These are phyloP conservation scores for Poecilia wingei DNA, from an alignment of 2,797 vertebrate genomes.

Conservation along the genomic window DNA sequence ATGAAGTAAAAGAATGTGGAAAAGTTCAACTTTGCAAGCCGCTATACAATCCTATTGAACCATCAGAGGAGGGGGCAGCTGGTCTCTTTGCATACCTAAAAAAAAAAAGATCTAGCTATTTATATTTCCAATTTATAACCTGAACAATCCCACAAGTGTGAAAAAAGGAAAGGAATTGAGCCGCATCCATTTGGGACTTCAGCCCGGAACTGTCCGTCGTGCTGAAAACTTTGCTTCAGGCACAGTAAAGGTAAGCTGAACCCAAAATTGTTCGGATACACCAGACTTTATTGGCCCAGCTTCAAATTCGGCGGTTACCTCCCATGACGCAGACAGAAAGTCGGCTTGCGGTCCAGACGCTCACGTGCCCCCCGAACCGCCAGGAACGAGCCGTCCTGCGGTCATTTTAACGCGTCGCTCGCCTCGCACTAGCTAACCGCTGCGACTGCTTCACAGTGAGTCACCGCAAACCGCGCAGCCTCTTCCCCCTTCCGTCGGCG, in stretches of 20 bases:
- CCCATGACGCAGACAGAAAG: background rate
- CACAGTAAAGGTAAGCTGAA: background rate
- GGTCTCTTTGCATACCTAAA: background rate
- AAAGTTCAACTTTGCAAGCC: background rate
- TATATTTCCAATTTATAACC: background rate
- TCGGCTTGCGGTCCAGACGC: background rate
- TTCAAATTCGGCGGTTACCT: background rate
- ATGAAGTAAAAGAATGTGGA: background rate
- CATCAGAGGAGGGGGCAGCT: background rate
- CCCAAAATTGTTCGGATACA: background rate
- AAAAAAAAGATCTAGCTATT: background rate
- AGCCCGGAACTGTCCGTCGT: slow-evolving; percentile 44
- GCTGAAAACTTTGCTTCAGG: background rate
- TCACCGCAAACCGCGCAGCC: slow-evolving; percentile 49
- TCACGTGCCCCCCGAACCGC: background rate
- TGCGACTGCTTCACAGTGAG: slow-evolving; percentile 34
- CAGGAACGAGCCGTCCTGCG: background rate
- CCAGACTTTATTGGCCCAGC: background rate
- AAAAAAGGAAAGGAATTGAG: background rate
- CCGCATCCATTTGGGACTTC: background rate
- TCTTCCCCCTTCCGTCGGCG: slow-evolving; percentile 12
- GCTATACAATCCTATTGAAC: background rate
- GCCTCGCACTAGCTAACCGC: background rate
- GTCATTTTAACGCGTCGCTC: background rate
- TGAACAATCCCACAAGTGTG: background rate